Evolutionary conservation across 2,888 invertebrate genomes (phyloP).

Genomic region (Polymixis lichenea): DNA sequence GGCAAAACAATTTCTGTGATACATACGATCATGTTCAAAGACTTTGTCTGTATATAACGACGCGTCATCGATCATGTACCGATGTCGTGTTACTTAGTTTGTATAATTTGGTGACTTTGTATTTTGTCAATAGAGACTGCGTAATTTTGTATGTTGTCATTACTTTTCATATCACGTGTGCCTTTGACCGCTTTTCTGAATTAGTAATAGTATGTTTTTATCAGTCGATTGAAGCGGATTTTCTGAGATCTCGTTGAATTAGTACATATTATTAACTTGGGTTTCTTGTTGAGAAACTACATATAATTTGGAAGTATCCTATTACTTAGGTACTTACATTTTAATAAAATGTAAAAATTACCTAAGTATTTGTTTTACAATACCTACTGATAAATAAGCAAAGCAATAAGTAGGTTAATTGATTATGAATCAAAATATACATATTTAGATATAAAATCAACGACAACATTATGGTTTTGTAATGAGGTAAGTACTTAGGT

Average conservation of each 20-base stretch:
- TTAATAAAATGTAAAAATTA: neutral
- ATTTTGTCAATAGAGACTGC: constrained; percentile 5
- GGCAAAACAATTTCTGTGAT: constrained; percentile 32
- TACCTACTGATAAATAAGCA: neutral
- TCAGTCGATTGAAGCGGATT: neutral
- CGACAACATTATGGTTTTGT: neutral
- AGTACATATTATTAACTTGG: neutral
- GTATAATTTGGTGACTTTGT: constrained; percentile 15
- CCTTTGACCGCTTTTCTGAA: constrained; percentile 17
- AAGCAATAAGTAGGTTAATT: neutral
- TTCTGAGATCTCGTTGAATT: neutral
- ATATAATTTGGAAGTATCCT: neutral
- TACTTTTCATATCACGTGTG: neutral
- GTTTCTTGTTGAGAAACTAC: neutral
- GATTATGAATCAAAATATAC: neutral
- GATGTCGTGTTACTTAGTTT: constrained; percentile 34
- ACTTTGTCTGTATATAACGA: constrained; percentile 15
- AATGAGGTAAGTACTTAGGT: neutral
- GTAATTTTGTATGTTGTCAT: neutral
- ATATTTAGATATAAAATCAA: neutral
- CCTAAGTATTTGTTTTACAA: neutral
- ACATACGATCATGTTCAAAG: constrained; percentile 31
- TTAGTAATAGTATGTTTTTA: neutral
- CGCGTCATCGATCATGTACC: constrained; percentile 43
- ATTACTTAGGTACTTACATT: neutral